These are phyloP conservation scores for Cyclophora albipunctata DNA, from an alignment of 2,888 invertebrate species.

Conservation along the genomic window DNA sequence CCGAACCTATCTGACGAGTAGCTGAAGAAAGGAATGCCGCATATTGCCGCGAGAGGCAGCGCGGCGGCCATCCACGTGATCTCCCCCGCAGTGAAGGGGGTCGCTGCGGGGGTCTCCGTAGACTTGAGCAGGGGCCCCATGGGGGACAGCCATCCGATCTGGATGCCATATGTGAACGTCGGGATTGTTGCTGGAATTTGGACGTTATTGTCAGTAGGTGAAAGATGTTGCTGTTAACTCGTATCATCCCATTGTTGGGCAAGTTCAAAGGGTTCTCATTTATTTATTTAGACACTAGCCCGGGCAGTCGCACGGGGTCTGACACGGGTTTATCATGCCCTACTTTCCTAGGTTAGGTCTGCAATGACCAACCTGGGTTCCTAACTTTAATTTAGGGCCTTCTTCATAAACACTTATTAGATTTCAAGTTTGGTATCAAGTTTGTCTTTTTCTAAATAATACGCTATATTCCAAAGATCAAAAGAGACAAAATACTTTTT, in stretches of 20 bases:
- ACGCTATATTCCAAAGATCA: no score
- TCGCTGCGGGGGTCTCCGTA: conserved; percentile 31
- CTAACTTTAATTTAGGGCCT: no score
- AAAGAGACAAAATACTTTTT: no score
- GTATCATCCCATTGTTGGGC: no score
- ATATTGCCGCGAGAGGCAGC: conserved; percentile 64
- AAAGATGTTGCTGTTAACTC: no score
- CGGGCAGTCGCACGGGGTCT: neutral
- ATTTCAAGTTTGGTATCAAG: no score
- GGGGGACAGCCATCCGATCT: conserved; percentile 71
- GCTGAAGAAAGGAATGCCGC: conserved; percentile 70
- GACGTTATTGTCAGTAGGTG: neutral
- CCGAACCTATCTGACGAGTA: conserved; percentile 59
- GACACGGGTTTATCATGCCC: no score
- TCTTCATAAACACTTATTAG: no score
- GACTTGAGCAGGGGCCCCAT: conserved; percentile 60
- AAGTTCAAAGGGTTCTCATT: no score
- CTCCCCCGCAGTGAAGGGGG: conserved; percentile 43
- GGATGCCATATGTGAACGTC: conserved; percentile 67
- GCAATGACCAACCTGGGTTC: no score
- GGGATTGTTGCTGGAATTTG: conserved; percentile 61
- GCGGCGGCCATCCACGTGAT: conserved; percentile 69
- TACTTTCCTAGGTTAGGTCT: no score
- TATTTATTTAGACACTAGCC: neutral
- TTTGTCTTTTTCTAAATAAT: no score